Evolutionary conservation across 1,140 invertebrate genomes (phyloP).

Genomic region (Diploscapter pachys): DNA sequence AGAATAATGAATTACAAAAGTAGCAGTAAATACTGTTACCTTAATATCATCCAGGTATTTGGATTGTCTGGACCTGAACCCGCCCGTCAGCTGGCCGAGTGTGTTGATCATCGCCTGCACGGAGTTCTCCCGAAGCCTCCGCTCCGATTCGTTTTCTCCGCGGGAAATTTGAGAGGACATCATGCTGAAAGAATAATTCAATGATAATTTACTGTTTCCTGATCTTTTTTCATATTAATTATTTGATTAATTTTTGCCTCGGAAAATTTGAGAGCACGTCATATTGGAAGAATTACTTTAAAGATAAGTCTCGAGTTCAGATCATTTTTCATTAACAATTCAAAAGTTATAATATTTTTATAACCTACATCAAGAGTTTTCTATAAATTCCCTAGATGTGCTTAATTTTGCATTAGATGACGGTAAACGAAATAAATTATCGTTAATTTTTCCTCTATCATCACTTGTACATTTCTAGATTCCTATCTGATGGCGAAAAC

Average conservation of each 20-base stretch:
- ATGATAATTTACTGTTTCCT: neutral
- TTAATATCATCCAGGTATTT: constrained; percentile 53
- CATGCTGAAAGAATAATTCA: constrained; percentile 5
- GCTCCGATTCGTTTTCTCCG: constrained; percentile 11
- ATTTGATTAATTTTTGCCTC: too few relatives aligned
- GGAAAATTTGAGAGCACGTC: too few relatives aligned
- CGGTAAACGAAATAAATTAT: too few relatives aligned
- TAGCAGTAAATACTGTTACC: neutral
- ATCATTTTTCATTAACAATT: neutral
- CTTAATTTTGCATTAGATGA: too few relatives aligned
- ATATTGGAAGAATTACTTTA: neutral
- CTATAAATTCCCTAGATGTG: too few relatives aligned
- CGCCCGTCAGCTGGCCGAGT: constrained; percentile 61
- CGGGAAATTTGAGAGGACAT: constrained; percentile 45
- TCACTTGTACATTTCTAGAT: constrained; percentile 5
- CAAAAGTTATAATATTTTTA: too few relatives aligned
- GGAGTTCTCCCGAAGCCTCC: constrained; percentile 60
- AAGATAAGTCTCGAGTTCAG: neutral
- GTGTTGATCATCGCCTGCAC: constrained; percentile 59
- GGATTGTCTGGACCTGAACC: constrained; percentile 61
- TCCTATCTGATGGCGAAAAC: neutral
- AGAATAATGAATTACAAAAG: neutral
- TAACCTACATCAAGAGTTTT: too few relatives aligned
- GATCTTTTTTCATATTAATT: neutral
- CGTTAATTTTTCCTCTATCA: constrained; percentile 1